Base-by-base conservation (phyloP, 2,888 invertebrate species). In the Cryptus viduatorius region DNA sequence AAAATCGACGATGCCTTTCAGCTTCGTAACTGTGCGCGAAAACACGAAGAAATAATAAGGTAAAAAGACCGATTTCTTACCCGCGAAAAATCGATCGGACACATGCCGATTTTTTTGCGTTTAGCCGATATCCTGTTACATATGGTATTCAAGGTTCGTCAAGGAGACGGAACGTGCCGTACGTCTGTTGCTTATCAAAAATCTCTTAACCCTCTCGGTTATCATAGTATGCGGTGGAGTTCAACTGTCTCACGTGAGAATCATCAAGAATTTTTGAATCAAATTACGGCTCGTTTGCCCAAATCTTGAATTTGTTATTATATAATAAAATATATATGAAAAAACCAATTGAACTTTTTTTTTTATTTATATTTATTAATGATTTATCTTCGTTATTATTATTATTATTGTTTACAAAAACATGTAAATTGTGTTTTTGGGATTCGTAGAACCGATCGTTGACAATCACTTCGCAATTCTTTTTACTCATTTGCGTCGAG, bases 1-100 rank as follows among this genome's bases (percentile, higher is more conserved):
- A 19, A 64, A 0, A 85, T 87, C 3, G 64, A 44, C 1, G 84
- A 37, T 24, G 10, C 42, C 1, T n/a, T 37, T 0, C 84, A 90
- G 0, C 77, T 92, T 4, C 80, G 79, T 8, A 64, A 75, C 1
- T 91, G 92, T 19, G 81, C 90, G 12, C 75, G 65, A 14, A 83
- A 87, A 4, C 90, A 93, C 85, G 83, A 89, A 61, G 59, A 78
- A 10, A 56, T 91, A 14, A 88, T 88, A 69, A 81, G 82, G 92
- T 91, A 24, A 37, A 37, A 37, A 37, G 1, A 5, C 8, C 8
- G 8, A 37, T 37, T 14, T 31, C 75, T 31, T 48, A 12, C 61
- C 50, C 1, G 24, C 2, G 31, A 19, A 37, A 46, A 31, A 24
- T 16, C 24, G 24, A 3, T 24, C 24, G 24, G 24, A 24, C 24